Base-by-base conservation (phyloP, 2,888 invertebrate genomes). In the Mythimna vitellina region DNA sequence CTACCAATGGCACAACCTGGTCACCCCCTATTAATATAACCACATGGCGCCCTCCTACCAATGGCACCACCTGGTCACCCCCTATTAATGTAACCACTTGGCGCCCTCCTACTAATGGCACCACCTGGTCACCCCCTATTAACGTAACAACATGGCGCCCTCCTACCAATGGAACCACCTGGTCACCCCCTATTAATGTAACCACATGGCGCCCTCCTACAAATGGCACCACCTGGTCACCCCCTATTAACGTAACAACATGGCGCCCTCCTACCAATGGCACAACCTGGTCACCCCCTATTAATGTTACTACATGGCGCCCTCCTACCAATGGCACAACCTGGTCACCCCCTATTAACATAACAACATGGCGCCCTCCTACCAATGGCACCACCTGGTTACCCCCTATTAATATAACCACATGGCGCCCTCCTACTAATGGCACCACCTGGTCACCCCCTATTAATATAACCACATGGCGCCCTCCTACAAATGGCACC, bases 1-100 rank as follows among this genome's bases (percentile, higher is more conserved):
- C 46, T 17, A 46, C 46, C 1, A 46, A 46, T 46, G 17, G 46
- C 5, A 69, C 69, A 3, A 69, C 69, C 0, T 69, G 54, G 56
- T 46, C 17, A 29, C 38, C 54, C 0, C 35, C 67, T 42, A 35
- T 1, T 0, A 60, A 66, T 1, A 17, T 1, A 1, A 65, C 58
- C 0, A 58, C 65, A 8, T 54, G 54, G 54, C 14, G 25, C 1
- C 54, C 54, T 25, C 1, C 17, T 0, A 53, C 57, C 3, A 70
- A 65, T 20, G 49, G 3, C 3, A 62, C 64, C 1, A 64, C 67
- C 1, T 61, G 67, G 67, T 25, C 20, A 2, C 67, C 62, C 0
- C 17, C 60, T 29, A 49, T 1, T 0, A 58, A 66, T 1, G 29
- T 1, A 1, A 65, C 58, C 0, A 58, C 66, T 12, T 54, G 54